Percentiles rank a stretch among this genome's conserved stretches.
Evolutionary conservation across 2,797 vertebrate genomes (phyloP).

Genomic region (Gymnodraco acuticeps): DNA sequence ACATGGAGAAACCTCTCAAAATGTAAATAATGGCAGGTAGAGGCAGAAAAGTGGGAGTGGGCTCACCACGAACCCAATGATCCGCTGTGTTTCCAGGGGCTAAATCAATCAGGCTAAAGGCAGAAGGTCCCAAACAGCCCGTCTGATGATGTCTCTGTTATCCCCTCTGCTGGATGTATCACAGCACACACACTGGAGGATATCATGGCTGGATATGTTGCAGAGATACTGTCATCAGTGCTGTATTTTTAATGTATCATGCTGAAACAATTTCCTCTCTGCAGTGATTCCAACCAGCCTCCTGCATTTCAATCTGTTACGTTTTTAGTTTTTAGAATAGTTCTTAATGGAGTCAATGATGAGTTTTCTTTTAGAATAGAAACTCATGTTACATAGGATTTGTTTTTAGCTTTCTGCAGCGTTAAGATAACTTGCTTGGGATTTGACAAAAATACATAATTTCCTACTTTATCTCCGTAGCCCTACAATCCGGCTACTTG

Average conservation of each 20-base stretch:
- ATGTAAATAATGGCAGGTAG: conserved; percentile 69
- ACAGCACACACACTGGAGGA: not conserved
- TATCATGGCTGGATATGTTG: conserved; percentile 36
- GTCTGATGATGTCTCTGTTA: conserved; percentile 26
- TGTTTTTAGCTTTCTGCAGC: too few relatives aligned
- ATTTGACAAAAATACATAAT: too few relatives aligned
- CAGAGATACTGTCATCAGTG: conserved; percentile 10
- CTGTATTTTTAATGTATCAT: conserved; percentile 13
- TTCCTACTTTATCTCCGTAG: too few relatives aligned
- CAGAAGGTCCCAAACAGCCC: conserved; percentile 14
- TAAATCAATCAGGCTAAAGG: conserved; percentile 24
- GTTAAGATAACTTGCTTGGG: too few relatives aligned
- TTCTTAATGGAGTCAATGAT: too few relatives aligned
- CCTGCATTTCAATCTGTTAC: too few relatives aligned
- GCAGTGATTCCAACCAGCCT: too few relatives aligned
- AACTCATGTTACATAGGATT: too few relatives aligned
- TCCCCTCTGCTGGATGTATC: conserved; percentile 2
- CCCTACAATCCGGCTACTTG: too few relatives aligned
- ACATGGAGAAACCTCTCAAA: conserved; percentile 57
- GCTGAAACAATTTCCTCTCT: too few relatives aligned
- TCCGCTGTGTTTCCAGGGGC: conserved; percentile 28
- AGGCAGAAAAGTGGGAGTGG: conserved; percentile 29
- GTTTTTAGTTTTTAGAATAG: too few relatives aligned
- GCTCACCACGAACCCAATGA: conserved; percentile 42
- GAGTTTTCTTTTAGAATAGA: too few relatives aligned